Conservation (phyloP, 2,797 vertebrate genomes). For the Pseudochirops cupreus region DNA sequence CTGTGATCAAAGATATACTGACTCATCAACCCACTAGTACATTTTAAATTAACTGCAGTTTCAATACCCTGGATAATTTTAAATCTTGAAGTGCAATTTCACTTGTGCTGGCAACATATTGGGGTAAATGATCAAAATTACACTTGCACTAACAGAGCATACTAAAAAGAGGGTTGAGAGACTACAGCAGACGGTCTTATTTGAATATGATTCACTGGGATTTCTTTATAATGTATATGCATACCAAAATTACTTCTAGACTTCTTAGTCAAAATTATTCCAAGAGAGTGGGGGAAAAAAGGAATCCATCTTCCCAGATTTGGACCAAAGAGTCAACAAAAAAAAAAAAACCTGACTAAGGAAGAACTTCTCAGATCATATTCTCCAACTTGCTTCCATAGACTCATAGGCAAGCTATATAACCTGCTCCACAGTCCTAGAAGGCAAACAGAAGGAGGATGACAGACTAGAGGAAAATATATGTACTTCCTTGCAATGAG, state of each 20-base stretch:
- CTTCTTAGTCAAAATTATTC: neutral
- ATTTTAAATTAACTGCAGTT: conserved; percentile 53
- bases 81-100: conserved; percentile 5
- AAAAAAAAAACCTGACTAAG: conserved; percentile 4
- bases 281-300: neutral
- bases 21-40: conserved; percentile 12
- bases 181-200: conserved; percentile 5
- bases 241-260: conserved; percentile 43
- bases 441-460: neutral
- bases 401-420: neutral
- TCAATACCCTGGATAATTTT: conserved; percentile 38
- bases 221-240: conserved; percentile 34
- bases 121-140: conserved; percentile 20
- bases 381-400: neutral
- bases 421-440: neutral
- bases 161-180: conserved; percentile 28
- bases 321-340: neutral
- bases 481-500: neutral
- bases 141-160: neutral
- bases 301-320: neutral
- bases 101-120: conserved; percentile 24
- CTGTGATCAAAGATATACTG: conserved; percentile 29
- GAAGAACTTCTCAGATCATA: neutral
- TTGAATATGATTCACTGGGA: conserved; percentile 39
- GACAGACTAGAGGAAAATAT: neutral